These are phyloP conservation scores for Copsychus sechellarum DNA, from an alignment of 2,113 vertebrate genomes.

Conservation along the genomic window DNA sequence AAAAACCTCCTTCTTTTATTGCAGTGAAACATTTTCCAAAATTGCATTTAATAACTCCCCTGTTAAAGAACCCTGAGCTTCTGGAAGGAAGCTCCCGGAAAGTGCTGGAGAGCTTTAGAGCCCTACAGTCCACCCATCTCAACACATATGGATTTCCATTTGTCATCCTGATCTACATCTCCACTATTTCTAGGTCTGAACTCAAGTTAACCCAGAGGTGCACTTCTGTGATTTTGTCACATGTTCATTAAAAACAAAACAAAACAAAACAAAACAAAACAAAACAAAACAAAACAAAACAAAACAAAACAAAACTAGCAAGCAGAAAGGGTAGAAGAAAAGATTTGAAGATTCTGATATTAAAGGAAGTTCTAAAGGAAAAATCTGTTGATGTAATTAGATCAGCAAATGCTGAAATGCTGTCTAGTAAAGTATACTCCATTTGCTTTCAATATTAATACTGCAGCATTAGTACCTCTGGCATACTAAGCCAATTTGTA, in stretches of 20 bases:
- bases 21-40: background rate
- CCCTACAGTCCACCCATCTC: background rate
- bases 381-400: background rate
- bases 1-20: background rate
- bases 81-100: background rate
- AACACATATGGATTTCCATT: background rate
- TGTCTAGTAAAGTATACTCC: background rate
- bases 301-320: no score
- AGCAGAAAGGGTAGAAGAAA: accelerated
- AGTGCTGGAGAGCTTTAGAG: background rate
- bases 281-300: background rate
- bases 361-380: background rate
- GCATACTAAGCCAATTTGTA: background rate
- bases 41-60: background rate
- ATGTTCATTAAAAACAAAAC: background rate
- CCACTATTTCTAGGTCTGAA: background rate
- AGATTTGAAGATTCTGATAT: background rate
- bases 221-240: background rate
- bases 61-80: background rate
- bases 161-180: background rate
- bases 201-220: background rate
- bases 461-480: background rate
- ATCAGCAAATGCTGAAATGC: background rate
- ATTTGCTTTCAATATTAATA: background rate
- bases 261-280: background rate